Evolutionary conservation across 2,888 invertebrate genomes (phyloP), one percentile per base, ranked within the genome.

Genomic region (Meloe dianella): DNA sequence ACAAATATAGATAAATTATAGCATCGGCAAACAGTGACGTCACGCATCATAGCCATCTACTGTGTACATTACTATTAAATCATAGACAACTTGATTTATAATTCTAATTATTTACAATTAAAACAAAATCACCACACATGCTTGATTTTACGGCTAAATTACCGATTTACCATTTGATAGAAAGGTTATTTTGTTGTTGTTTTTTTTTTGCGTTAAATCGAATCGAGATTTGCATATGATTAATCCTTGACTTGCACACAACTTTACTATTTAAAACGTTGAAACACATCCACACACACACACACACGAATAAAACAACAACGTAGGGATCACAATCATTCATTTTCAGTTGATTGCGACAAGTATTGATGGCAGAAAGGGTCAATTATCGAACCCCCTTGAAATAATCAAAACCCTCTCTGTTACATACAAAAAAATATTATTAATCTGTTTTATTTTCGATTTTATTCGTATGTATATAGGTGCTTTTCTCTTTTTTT

Each of bases 211-310:
- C 65, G 62, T n/a, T 62, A 71, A 73, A 73, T 73, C 74, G 65
- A 67, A 70, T 60, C 22, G 68, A 69, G 70, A 81, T 81, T 81
- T 81, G 78, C 81, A 81, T 81, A 78, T 79, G 80, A 81, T 80
- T 81, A 81, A 80, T 80, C 75, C 75, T 66, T 69, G 69, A 70
- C 73, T 74, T 67, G 74, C 79, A 80, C 78, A 80, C 80, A 74
- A 79, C 74, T 72, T 75, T 67, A 74, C 77, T 71, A 3, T 20
- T 78, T 77, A 78, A 77, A 78, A 74, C 75, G 75, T 71, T 74
- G 70, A 41, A 17, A 41, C 41, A 41, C 5, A 41, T 70, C 17
- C 6, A 51, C 10, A 51, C n/a, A n/a, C 8, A 12, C 4, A 24
- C 2, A 1, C 8, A 22, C 9, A 51, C 10, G 5, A 24, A 24